These are phyloP conservation scores for Dendrocincla tyrannina DNA, from an alignment of 2,797 vertebrate genomes.

Conservation along the genomic window DNA sequence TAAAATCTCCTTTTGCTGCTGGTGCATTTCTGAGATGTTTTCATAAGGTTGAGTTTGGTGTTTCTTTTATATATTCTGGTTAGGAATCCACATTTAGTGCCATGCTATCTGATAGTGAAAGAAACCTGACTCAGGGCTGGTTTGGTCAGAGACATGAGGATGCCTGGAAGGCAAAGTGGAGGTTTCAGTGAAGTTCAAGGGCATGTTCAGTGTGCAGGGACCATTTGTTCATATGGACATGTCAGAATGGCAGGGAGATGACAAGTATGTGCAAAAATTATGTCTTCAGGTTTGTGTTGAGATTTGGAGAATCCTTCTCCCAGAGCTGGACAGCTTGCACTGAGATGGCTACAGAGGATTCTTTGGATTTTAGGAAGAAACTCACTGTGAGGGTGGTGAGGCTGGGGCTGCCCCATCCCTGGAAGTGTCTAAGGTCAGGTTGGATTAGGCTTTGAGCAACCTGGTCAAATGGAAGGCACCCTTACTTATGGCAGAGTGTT, in stretches of 20 bases:
- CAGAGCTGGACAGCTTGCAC: background rate
- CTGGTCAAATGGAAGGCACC: background rate
- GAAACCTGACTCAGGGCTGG: background rate
- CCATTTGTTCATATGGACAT: fast-evolving
- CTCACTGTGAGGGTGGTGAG: background rate
- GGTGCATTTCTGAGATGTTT: conserved; percentile 35
- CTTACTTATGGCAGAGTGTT: background rate
- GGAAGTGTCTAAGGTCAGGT: background rate
- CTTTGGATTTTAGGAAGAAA: background rate
- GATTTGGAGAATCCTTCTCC: background rate
- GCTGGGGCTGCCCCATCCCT: background rate
- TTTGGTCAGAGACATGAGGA: background rate
- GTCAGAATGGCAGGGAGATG: background rate
- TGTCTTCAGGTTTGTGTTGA: background rate
- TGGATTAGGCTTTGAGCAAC: background rate
- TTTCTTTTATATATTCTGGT: background rate
- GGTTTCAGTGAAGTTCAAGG: background rate
- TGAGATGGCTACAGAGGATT: background rate
- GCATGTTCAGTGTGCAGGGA: background rate
- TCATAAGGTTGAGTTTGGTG: background rate
- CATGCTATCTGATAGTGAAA: background rate
- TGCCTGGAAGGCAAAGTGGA: background rate
- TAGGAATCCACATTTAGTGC: background rate
- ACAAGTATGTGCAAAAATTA: background rate
- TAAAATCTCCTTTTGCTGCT: conserved; percentile 14